Evolutionary conservation across 2,113 vertebrate species (phyloP), one percentile per base, ranked within the genome.

Genomic region (Castor canadensis): DNA sequence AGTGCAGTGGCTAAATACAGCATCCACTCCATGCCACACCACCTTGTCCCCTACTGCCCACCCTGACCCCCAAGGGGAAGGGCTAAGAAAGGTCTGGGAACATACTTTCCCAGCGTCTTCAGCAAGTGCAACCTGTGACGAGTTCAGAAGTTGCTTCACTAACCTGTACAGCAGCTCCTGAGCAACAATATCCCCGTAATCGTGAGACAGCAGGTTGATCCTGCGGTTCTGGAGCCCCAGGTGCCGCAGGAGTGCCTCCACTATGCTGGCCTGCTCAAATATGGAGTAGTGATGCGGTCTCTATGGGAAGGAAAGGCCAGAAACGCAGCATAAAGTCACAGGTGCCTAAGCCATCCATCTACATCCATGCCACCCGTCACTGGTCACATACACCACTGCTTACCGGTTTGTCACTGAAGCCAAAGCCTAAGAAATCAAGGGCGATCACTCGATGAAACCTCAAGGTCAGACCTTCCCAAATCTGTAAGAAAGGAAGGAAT

Each of bases 401-500:
- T 94, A 99, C 99, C 6, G 99, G 99, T 93, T 99, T 99, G 97
- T 99, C 99, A 4, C 99, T 99, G 98, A 99, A 99, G 94, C 99
- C 99, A 24, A 99, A 99, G 9, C 99, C 99, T 0, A 99, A 96
- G 69, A 99, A 99, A 97, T 99, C 99, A 38, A 99, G 98, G 3
- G 99, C 99, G 1, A 99, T 98, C 94, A 99, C 99, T 24, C 99
- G 98, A 93, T 99, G 99, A 93, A 99, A 99, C 71, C 99, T 98
- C 92, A 99, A 99, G 3, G 98, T 99, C 93, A 99, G 98, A 3
- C 99, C 99, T 97, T 99, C 99, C 99, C 99, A 99, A 71, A 99
- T 99, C 99, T 99, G 95, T 0, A 96, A 76, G 49, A 83, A 75
- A 96, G 81, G 86, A 56, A 94, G 49, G 49, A 54, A 5, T 2